phyloP scores from a whole-genome alignment of 2,888 invertebrate genomes.

The Molorchus minor region DNA sequence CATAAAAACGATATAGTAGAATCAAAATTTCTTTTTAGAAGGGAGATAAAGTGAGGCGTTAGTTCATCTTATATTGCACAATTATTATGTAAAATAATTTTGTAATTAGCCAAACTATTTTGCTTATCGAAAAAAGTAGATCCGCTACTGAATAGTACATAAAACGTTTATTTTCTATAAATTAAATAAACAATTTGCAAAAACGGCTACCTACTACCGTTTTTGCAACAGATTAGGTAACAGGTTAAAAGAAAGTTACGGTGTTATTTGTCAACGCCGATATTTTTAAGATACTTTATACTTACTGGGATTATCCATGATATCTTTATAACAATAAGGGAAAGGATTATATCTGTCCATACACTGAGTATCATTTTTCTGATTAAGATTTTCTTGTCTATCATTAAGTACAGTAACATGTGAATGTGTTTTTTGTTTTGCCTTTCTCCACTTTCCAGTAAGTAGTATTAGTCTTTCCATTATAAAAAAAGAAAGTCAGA shows the following conservation, averaged over 20 bases:
- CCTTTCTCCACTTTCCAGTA: slow-evolving; percentile 82
- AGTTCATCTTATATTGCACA: too few relatives aligned
- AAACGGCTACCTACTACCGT: not conserved
- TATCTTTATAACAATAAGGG: slow-evolving; percentile 88
- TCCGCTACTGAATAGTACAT: too few relatives aligned
- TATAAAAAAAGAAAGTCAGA: slow-evolving; percentile 88
- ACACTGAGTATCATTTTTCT: slow-evolving; percentile 66
- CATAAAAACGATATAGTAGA: too few relatives aligned
- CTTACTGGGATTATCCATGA: slow-evolving; percentile 63
- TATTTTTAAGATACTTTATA: slow-evolving; percentile 18
- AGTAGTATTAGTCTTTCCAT: slow-evolving; percentile 84
- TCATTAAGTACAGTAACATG: slow-evolving; percentile 73
- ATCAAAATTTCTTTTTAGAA: too few relatives aligned
- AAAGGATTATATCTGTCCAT: slow-evolving; percentile 91
- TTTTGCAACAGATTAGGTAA: not conserved
- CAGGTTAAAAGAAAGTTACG: too few relatives aligned
- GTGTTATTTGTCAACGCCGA: too few relatives aligned
- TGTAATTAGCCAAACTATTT: too few relatives aligned
- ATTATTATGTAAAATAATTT: too few relatives aligned
- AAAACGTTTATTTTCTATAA: too few relatives aligned
- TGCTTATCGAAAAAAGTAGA: too few relatives aligned
- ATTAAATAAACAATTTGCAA: not conserved
- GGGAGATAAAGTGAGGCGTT: too few relatives aligned
- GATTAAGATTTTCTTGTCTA: slow-evolving; percentile 44
- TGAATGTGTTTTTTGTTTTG: slow-evolving; percentile 65